phyloP scores from a whole-genome alignment of 2,113 vertebrate genomes.

The Tretioscincus oriximinensis region DNA sequence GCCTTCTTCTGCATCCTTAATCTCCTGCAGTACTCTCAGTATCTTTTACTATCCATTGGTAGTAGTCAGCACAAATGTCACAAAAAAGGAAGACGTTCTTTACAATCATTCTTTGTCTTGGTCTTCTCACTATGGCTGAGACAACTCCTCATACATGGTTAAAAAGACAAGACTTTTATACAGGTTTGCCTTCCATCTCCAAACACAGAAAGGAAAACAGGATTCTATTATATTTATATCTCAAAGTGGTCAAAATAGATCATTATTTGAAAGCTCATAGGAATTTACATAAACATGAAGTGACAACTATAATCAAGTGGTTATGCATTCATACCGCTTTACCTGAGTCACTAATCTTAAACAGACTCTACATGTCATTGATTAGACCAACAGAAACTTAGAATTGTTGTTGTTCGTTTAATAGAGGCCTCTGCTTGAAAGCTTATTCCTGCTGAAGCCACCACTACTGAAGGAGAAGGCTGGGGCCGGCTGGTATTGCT shows the following conservation, averaged over 20 bases:
- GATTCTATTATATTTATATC: neutral
- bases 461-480: no score
- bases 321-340: neutral
- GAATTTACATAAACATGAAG: neutral
- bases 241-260: neutral
- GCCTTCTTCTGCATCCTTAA: no score
- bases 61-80: no score
- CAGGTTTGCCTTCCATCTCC: neutral
- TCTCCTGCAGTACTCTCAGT: no score
- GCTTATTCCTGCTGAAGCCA: no score
- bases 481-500: no score
- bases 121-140: no score
- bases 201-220: neutral
- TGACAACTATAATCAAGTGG: neutral
- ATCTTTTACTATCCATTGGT: no score
- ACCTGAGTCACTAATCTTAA: neutral
- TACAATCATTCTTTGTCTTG: no score
- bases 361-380: neutral
- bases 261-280: neutral
- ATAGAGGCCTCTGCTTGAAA: no score
- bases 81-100: no score
- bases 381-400: neutral
- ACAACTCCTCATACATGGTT: neutral
- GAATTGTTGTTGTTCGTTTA: neutral
- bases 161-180: neutral